phyloP scores from a whole-genome alignment of 2,113 vertebrate species.

The Steatornis caripensis region DNA sequence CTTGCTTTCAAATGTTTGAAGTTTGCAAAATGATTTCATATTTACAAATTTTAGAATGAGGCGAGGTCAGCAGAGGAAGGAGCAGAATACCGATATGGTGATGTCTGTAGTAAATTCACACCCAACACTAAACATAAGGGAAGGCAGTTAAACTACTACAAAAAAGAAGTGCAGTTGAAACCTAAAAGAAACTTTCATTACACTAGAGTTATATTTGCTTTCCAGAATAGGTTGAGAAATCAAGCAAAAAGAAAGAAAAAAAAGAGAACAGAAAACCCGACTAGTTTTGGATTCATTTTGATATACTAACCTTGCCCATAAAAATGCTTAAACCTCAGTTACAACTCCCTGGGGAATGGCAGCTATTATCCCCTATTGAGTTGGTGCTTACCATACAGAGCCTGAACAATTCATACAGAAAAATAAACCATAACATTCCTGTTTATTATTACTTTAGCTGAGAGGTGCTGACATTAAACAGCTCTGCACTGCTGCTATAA shows the following conservation, averaged over 20 bases:
- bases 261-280: not conserved
- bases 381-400: slow-evolving; percentile 77
- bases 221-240: slow-evolving; percentile 17
- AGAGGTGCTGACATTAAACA: slow-evolving; percentile 85
- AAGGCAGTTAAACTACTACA: not conserved
- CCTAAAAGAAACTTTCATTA: not conserved
- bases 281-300: slow-evolving; percentile 58
- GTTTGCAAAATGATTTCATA: not conserved
- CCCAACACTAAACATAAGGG: not conserved
- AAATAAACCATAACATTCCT: slow-evolving; percentile 81
- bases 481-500: slow-evolving; percentile 80
- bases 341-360: slow-evolving; percentile 67
- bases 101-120: slow-evolving; percentile 22
- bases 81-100: not conserved
- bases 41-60: not conserved
- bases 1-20: slow-evolving; percentile 36
- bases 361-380: slow-evolving; percentile 78
- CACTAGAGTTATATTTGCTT: slow-evolving; percentile 32
- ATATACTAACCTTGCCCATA: slow-evolving; percentile 62
- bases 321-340: slow-evolving; percentile 67
- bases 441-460: slow-evolving; percentile 83
- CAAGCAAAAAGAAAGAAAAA: not conserved
- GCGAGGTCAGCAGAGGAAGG: not conserved
- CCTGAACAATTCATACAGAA: slow-evolving; percentile 81
- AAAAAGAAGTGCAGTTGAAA: not conserved